phyloP scores from a whole-genome alignment of 2,888 invertebrate genomes.

The Cosmorhoe ocellata region DNA sequence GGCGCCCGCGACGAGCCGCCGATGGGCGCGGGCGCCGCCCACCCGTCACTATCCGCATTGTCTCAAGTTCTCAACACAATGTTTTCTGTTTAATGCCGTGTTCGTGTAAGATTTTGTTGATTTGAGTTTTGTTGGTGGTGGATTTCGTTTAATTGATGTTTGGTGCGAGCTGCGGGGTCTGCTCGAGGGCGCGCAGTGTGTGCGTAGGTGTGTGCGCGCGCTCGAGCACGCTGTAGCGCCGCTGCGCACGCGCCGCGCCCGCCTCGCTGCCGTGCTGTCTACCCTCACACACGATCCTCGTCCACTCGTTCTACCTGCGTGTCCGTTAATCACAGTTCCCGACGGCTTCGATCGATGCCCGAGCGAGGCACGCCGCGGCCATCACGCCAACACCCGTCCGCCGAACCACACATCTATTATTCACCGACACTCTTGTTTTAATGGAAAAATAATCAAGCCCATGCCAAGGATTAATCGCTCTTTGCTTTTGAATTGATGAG shows the following conservation, averaged over 20 bases:
- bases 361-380: constrained; percentile 40
- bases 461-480: constrained; percentile 64
- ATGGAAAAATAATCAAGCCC: constrained; percentile 65
- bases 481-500: constrained; percentile 57
- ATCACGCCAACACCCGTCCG: constrained; percentile 53
- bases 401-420: constrained; percentile 59
- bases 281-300: constrained; percentile 17
- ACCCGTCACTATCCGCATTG: constrained; percentile 75
- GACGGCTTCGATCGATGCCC: constrained; percentile 54
- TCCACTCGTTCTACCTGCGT: constrained; percentile 31
- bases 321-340: constrained; percentile 43
- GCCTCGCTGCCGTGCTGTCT: constrained; percentile 48
- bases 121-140: constrained; percentile 82
- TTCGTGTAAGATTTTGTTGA: constrained; percentile 81
- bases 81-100: constrained; percentile 82
- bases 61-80: constrained; percentile 66
- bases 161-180: constrained; percentile 38
- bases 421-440: constrained; percentile 57
- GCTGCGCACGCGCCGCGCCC: constrained; percentile 26
- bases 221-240: constrained; percentile 48
- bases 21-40: constrained; percentile 71
- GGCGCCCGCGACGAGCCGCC: constrained; percentile 34
- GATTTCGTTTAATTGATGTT: constrained; percentile 78
- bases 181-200: constrained; percentile 64
- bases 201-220: constrained; percentile 66